These are phyloP conservation scores for Sakesphorus luctuosus DNA, from an alignment of 2,113 vertebrate species.

Conservation along the genomic window DNA sequence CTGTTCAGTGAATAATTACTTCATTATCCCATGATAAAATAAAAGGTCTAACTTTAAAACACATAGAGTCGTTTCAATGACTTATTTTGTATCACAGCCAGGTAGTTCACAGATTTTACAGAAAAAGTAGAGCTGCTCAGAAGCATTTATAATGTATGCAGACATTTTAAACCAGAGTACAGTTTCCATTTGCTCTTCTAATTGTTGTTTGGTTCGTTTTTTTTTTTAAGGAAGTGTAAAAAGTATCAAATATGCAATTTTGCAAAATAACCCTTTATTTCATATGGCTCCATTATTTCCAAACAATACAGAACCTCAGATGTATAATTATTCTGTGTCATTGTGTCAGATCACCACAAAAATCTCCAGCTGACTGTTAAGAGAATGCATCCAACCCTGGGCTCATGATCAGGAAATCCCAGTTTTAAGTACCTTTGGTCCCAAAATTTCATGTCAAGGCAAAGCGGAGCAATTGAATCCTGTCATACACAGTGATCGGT, in stretches of 20 bases:
- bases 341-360: constrained; percentile 12
- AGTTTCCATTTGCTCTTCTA: constrained; percentile 49
- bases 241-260: constrained; percentile 62
- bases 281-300: constrained; percentile 62
- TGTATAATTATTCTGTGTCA: neutral
- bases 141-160: constrained; percentile 1
- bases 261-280: constrained; percentile 69
- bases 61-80: constrained; percentile 42
- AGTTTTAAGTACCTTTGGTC: constrained; percentile 74
- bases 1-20: constrained; percentile 19
- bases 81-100: constrained; percentile 27
- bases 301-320: constrained; percentile 32
- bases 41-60: constrained; percentile 57
- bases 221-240: constrained; percentile 63
- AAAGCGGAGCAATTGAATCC: constrained; percentile 33
- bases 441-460: constrained; percentile 51
- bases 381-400: neutral
- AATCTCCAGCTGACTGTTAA: constrained; percentile 11
- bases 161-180: constrained; percentile 38
- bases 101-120: constrained; percentile 41
- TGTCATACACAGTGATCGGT: constrained; percentile 43
- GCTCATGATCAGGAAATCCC: constrained; percentile 29
- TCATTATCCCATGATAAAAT: constrained; percentile 35
- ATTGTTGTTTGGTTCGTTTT: neutral
- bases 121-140: constrained; percentile 59